Conservation (phyloP, 2,113 vertebrate species). For the Centrocercus urophasianus region DNA sequence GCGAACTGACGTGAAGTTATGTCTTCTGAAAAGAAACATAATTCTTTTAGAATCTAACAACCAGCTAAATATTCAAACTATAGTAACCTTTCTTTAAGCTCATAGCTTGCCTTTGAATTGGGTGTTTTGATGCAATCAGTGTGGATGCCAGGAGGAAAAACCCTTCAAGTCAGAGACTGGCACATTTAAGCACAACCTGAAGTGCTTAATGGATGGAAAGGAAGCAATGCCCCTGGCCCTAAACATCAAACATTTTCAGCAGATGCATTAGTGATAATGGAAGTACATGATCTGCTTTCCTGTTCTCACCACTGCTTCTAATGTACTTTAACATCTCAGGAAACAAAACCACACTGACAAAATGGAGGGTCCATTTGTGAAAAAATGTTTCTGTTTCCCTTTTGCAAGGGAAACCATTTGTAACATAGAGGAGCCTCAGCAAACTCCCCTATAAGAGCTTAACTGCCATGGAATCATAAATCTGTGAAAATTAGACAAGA, state of each 20-base stretch:
- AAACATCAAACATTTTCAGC: not conserved
- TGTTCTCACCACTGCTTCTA: not conserved
- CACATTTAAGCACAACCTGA: not conserved
- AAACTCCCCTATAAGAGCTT: not conserved
- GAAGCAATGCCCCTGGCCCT: not conserved
- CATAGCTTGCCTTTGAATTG: not conserved
- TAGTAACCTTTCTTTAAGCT: not conserved
- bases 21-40: not conserved
- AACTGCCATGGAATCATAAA: not conserved
- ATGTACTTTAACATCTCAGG: not conserved
- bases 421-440: not conserved
- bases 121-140: not conserved
- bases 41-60: not conserved
- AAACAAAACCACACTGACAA: not conserved
- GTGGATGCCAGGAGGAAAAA: not conserved
- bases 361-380: not conserved
- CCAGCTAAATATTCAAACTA: not conserved
- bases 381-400: not conserved
- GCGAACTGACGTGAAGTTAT: not conserved
- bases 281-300: not conserved
- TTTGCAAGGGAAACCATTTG: not conserved
- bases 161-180: not conserved
- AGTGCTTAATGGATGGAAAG: not conserved
- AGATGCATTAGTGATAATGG: not conserved
- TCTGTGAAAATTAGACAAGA: slow-evolving; percentile 1